Percentiles rank a stretch among this genome's conserved stretches.
phyloP scores from a whole-genome alignment of 2,888 invertebrate genomes.

The Drosophila crucigera region DNA sequence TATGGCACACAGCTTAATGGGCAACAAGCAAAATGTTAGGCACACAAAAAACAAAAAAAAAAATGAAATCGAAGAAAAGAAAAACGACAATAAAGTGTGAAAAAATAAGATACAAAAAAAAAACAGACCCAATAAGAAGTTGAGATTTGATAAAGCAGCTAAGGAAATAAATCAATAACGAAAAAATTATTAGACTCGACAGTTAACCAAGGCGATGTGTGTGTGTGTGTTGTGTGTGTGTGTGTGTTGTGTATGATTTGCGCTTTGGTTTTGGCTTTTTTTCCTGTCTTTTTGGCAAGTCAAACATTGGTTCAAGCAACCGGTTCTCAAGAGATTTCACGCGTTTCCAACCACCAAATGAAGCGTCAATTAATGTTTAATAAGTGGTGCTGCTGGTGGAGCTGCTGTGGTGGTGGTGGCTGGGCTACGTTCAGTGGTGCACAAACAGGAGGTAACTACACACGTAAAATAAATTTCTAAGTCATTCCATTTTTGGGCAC shows the following conservation, averaged over 20 bases:
- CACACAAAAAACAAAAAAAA: slow-evolving; percentile 12
- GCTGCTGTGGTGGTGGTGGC: background rate
- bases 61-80: slow-evolving; percentile 13
- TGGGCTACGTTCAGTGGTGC: no score
- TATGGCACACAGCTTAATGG: slow-evolving; percentile 38
- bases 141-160: slow-evolving; percentile 64
- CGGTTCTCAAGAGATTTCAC: slow-evolving; percentile 81
- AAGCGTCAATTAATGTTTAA: slow-evolving; percentile 78
- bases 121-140: slow-evolving; percentile 26
- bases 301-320: slow-evolving; percentile 57
- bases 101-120: slow-evolving; percentile 13
- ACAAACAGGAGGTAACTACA: background rate
- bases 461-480: background rate
- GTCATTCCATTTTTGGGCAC: slow-evolving; percentile 31
- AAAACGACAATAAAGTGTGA: slow-evolving; percentile 25
- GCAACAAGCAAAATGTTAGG: slow-evolving; percentile 45
- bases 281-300: slow-evolving; percentile 52
- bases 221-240: slow-evolving; percentile 25
- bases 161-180: slow-evolving; percentile 79
- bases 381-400: slow-evolving; percentile 38
- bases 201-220: slow-evolving; percentile 47
- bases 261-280: slow-evolving; percentile 40
- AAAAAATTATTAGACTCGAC: slow-evolving; percentile 63
- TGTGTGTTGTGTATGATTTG: slow-evolving; percentile 54
- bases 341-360: slow-evolving; percentile 63